Evolutionary conservation across 2,797 vertebrate genomes (phyloP).

Genomic region (Poeciliopsis turneri): DNA sequence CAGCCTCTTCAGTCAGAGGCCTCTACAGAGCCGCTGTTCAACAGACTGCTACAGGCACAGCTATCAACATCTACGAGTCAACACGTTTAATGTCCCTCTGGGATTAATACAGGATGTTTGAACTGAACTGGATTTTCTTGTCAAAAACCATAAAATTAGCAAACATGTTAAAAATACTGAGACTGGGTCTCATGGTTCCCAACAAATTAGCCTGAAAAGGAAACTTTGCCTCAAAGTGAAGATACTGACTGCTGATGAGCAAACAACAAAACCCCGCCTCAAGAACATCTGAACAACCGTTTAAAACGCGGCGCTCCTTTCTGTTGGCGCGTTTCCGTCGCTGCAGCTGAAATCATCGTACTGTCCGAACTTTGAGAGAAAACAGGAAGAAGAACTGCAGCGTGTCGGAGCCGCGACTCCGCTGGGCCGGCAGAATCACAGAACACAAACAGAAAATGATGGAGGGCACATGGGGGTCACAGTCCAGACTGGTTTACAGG

Average conservation of each 20-base stretch:
- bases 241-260: neutral
- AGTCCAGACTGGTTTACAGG: constrained; percentile 17
- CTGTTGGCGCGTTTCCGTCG: neutral
- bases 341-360: neutral
- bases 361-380: neutral
- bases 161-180: neutral
- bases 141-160: neutral
- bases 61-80: too few relatives aligned
- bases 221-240: neutral
- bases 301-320: neutral
- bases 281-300: neutral
- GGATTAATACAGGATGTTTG: neutral
- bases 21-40: too few relatives aligned
- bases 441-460: constrained; percentile 1
- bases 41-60: too few relatives aligned
- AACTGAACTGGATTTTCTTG: neutral
- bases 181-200: too few relatives aligned
- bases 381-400: too few relatives aligned
- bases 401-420: too few relatives aligned
- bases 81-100: neutral
- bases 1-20: too few relatives aligned
- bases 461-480: neutral
- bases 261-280: neutral
- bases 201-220: neutral
- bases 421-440: too few relatives aligned